Conservation (phyloP, 2,888 invertebrate species). For the Aspidapion aeneum region DNA sequence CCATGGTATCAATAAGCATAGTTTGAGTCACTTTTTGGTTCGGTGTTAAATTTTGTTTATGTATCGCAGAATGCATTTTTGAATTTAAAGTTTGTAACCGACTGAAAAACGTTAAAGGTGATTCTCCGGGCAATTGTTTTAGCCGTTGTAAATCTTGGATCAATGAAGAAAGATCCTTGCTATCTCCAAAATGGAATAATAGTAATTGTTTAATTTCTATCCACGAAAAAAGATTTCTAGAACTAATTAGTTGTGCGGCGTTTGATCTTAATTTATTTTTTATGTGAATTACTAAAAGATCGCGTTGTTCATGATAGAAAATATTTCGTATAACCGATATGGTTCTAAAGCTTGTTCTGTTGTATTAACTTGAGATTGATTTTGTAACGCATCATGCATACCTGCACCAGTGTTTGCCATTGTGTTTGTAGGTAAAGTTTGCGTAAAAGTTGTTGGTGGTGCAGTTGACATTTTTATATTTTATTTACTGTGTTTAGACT, state of each 20-base stretch:
- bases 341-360: too few species aligned
- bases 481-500: too few species aligned
- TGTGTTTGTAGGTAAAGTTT: too few species aligned
- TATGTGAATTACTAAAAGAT: too few species aligned
- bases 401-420: too few species aligned
- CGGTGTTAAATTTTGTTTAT: constrained; percentile 7
- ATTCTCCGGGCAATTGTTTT: not conserved
- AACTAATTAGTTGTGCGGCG: not conserved
- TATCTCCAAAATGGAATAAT: not conserved
- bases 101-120: not conserved
- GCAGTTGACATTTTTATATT: too few species aligned
- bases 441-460: too few species aligned
- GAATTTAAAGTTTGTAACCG: constrained; percentile 11
- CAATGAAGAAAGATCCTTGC: not conserved
- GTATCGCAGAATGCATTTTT: too few species aligned
- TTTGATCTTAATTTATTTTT: not conserved
- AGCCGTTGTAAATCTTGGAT: not conserved
- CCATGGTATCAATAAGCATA: constrained; percentile 7
- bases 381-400: too few species aligned
- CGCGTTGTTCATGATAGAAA: too few species aligned
- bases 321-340: too few species aligned
- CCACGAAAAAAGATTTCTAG: not conserved
- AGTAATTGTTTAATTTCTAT: not conserved
- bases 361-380: too few species aligned
- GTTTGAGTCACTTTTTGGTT: constrained; percentile 10